Evolutionary conservation across 2,797 vertebrate species (phyloP).

Genomic region (Rhyacichthys aspro): DNA sequence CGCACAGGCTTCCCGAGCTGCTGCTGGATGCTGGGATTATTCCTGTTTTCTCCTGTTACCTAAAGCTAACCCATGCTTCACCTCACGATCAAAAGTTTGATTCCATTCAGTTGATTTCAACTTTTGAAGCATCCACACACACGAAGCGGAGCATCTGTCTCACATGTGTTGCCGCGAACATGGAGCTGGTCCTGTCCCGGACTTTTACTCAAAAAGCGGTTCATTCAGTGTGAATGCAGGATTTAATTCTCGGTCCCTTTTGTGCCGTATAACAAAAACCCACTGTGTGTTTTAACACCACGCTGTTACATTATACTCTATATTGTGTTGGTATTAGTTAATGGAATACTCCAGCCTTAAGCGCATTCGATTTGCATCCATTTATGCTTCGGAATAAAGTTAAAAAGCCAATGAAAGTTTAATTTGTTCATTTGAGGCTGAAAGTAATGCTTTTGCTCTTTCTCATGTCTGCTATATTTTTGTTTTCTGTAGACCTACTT

Average conservation of each 20-base stretch:
- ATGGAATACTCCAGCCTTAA: background rate
- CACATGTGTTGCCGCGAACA: constrained; percentile 16
- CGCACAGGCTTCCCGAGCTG: constrained; percentile 17
- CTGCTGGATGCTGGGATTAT: constrained; percentile 9
- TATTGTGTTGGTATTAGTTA: background rate
- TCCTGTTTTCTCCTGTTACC: background rate
- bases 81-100: constrained; percentile 62
- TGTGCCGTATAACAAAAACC: constrained; percentile 13
- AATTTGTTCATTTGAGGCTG: constrained; percentile 11
- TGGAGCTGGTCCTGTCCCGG: background rate
- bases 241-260: constrained; percentile 1
- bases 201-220: background rate
- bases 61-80: constrained; percentile 6
- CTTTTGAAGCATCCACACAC: constrained; percentile 59
- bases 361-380: background rate
- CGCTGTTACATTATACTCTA: background rate
- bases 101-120: constrained; percentile 62
- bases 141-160: constrained; percentile 13
- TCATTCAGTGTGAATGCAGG: background rate
- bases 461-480: constrained; percentile 23
- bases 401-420: constrained; percentile 26
- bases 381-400: constrained; percentile 8
- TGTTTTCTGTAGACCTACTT: constrained; percentile 28
- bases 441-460: constrained; percentile 9
- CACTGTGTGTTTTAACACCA: constrained; percentile 2